These are phyloP conservation scores for Anastrepha obliqua DNA, from an alignment of 1,140 invertebrate species.

Conservation along the genomic window DNA sequence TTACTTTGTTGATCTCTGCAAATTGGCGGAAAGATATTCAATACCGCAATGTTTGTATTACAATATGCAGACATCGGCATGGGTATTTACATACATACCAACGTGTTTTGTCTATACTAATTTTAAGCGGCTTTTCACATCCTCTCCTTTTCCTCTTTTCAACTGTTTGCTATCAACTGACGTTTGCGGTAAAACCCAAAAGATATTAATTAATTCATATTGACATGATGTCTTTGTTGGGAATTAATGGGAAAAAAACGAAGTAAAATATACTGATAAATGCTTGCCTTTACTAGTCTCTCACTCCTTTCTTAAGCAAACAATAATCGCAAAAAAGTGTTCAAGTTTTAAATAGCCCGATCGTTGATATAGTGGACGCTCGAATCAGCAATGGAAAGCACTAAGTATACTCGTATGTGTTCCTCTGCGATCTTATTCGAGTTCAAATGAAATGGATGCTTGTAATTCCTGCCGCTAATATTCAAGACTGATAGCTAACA, in stretches of 20 bases:
- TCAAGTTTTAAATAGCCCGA: too few relatives aligned
- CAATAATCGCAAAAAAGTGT: too few relatives aligned
- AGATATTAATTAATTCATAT: slow-evolving; percentile 23
- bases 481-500: too few relatives aligned
- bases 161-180: neutral
- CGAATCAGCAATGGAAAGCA: too few relatives aligned
- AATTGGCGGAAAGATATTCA: slow-evolving; percentile 26
- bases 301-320: too few relatives aligned
- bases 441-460: too few relatives aligned
- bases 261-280: neutral
- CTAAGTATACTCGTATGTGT: too few relatives aligned
- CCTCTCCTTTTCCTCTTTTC: neutral
- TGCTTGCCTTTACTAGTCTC: too few relatives aligned
- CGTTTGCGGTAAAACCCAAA: neutral
- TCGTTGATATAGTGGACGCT: too few relatives aligned
- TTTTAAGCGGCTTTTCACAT: neutral
- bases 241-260: neutral
- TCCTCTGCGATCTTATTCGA: too few relatives aligned
- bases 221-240: slow-evolving; percentile 1
- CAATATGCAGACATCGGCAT: neutral
- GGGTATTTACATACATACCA: neutral
- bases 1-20: slow-evolving; percentile 5
- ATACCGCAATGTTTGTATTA: neutral
- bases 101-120: neutral
- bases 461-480: too few relatives aligned